These are phyloP conservation scores for Lasiommata megera DNA, from an alignment of 2,888 invertebrate genomes.

Conservation along the genomic window DNA sequence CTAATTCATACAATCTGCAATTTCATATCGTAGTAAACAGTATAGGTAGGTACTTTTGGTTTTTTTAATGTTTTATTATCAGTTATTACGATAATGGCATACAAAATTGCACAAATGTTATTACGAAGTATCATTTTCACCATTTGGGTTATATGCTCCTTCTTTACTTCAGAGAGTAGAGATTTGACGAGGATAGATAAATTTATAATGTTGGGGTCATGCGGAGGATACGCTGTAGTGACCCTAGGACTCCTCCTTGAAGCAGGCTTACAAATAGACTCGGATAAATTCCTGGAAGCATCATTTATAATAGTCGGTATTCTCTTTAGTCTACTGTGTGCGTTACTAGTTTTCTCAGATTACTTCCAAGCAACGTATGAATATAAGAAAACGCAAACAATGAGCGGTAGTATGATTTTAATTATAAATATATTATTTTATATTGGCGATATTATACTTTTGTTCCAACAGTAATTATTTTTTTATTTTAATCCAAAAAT, in stretches of 20 bases:
- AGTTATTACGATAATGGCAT: constrained; percentile 38
- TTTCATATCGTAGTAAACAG: too few species aligned
- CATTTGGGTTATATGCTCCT: constrained; percentile 44
- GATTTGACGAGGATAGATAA: constrained; percentile 37
- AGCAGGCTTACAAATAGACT: constrained; percentile 40
- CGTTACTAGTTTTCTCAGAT: constrained; percentile 41
- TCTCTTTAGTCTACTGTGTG: constrained; percentile 39
- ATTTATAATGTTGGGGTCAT: constrained; percentile 52
- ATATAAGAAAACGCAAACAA: constrained; percentile 32
- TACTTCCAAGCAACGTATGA: constrained; percentile 30
- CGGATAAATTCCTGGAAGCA: constrained; percentile 41
- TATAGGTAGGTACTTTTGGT: too few species aligned
- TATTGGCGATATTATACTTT: constrained; percentile 42
- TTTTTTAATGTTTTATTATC: too few species aligned
- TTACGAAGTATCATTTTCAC: constrained; percentile 45
- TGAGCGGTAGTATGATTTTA: constrained; percentile 47
- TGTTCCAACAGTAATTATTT: constrained; percentile 19
- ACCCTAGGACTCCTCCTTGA: constrained; percentile 54
- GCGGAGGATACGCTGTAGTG: constrained; percentile 45
- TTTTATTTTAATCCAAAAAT: background rate
- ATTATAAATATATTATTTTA: constrained; percentile 38
- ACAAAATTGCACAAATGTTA: constrained; percentile 47
- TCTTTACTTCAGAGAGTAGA: constrained; percentile 46
- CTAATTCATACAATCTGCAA: too few species aligned
- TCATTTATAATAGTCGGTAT: constrained; percentile 41